A percentile compares a stretch with the other conserved stretches of the same genome.
These are phyloP conservation scores for Drosophila algonquin DNA, from an alignment of 2,888 invertebrate species.

Conservation along the genomic window DNA sequence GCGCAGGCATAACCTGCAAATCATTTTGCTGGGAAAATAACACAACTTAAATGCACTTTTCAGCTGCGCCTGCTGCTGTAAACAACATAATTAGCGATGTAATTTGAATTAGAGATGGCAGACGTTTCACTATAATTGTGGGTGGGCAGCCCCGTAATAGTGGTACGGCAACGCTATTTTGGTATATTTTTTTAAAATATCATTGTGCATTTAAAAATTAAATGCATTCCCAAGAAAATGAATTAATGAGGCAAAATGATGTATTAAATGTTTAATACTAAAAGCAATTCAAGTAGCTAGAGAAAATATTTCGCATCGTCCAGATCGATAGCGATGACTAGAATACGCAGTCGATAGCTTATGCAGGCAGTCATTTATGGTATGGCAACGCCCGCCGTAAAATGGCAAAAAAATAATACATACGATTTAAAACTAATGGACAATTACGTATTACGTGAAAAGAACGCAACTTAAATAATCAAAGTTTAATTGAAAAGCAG, in stretches of 20 bases:
- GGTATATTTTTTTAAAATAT: too few species aligned
- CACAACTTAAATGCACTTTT: constrained; percentile 19
- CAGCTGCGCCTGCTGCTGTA: constrained; percentile 29
- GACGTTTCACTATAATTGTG: background rate
- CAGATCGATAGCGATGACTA: background rate
- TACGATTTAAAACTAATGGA: constrained; percentile 77
- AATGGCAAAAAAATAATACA: constrained; percentile 66
- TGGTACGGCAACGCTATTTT: background rate
- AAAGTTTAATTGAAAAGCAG: constrained; percentile 48
- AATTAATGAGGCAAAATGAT: background rate
- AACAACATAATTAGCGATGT: constrained; percentile 39
- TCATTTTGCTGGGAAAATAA: constrained; percentile 50
- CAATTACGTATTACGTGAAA: constrained; percentile 79
- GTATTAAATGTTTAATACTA: background rate
- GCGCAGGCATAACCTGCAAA: constrained; percentile 74
- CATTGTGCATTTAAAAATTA: too few species aligned
- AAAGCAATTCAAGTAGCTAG: background rate
- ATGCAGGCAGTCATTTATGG: background rate
- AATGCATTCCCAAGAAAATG: background rate
- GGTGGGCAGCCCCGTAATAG: background rate
- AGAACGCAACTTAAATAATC: constrained; percentile 67
- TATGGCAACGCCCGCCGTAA: constrained; percentile 75
- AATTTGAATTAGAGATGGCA: constrained; percentile 6
- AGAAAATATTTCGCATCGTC: background rate
- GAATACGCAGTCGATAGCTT: background rate